Conservation (phyloP, 2,797 vertebrate genomes). For the Pipistrellus nathusii region DNA sequence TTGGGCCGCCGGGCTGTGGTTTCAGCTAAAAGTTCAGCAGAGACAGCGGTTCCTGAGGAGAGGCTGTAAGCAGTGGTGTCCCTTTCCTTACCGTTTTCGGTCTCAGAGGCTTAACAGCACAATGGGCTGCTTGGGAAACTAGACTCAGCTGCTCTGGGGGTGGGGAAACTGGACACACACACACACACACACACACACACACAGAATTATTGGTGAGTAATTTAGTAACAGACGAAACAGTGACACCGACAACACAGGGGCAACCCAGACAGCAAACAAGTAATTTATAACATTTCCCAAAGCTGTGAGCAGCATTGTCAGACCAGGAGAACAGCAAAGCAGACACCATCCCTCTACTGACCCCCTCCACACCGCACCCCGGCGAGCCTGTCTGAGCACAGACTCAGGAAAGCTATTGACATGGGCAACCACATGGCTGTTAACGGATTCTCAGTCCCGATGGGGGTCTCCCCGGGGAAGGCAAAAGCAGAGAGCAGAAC, state of each 20-base stretch:
- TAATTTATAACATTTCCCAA: conserved; percentile 87
- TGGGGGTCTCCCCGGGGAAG: conserved; percentile 15
- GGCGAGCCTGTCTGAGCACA: conserved; percentile 9
- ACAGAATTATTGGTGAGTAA: conserved; percentile 56
- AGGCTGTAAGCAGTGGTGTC: neutral
- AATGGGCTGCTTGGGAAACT: neutral
- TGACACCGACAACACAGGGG: conserved; percentile 82
- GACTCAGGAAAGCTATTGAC: conserved; percentile 88
- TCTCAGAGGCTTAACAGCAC: conserved; percentile 39
- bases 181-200: conserved; percentile 77
- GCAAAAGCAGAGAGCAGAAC: conserved; percentile 58
- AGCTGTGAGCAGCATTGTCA: conserved; percentile 84
- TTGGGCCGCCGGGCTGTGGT: conserved; percentile 34
- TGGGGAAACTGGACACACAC: conserved; percentile 63
- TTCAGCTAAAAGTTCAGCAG: conserved; percentile 58
- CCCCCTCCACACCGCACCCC: conserved; percentile 24
- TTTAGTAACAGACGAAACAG: conserved; percentile 75
- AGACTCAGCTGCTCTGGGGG: neutral
- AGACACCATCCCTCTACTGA: neutral
- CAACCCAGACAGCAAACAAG: conserved; percentile 75
- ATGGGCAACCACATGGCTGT: conserved; percentile 85
- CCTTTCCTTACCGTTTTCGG: neutral
- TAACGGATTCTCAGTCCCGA: conserved; percentile 63
- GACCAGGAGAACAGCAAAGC: conserved; percentile 59
- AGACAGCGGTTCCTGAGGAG: conserved; percentile 35